phyloP scores from a whole-genome alignment of 2,888 invertebrate genomes.

The Norana najaformis region DNA sequence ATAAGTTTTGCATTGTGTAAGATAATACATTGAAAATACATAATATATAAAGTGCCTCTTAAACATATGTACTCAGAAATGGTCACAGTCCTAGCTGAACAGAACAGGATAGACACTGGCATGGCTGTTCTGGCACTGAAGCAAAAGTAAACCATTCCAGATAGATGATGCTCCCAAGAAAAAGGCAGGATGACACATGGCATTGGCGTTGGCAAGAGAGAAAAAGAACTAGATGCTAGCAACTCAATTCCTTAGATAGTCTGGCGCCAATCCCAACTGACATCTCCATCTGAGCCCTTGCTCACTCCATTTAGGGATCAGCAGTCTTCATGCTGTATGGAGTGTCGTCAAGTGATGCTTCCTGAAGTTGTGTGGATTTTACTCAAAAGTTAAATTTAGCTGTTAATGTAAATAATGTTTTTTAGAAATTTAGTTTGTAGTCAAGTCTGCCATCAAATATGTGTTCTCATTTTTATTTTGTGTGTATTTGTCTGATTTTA shows the following conservation, averaged over 20 bases:
- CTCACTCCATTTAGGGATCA: neutral
- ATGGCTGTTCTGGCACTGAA: neutral
- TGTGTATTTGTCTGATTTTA: slow-evolving; percentile 13
- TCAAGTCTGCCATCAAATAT: slow-evolving; percentile 3
- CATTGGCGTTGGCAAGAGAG: neutral
- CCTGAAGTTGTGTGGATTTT: neutral
- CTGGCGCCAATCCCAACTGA: neutral
- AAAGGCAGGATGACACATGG: neutral
- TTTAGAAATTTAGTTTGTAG: neutral
- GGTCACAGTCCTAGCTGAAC: neutral
- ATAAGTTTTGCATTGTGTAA: too few relatives aligned
- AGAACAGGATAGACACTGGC: neutral
- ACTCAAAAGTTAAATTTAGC: neutral
- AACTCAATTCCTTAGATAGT: neutral
- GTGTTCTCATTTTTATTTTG: neutral
- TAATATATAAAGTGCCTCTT: too few relatives aligned
- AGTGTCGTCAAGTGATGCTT: neutral
- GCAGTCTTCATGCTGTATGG: neutral
- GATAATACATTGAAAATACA: neutral
- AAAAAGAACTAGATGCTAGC: neutral
- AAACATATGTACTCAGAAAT: neutral
- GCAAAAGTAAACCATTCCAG: neutral
- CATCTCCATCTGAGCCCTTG: neutral
- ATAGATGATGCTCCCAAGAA: too few relatives aligned
- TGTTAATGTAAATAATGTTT: neutral